Base-by-base conservation (phyloP, 2,888 invertebrate species). In the Archaeoteleia sp. region DNA sequence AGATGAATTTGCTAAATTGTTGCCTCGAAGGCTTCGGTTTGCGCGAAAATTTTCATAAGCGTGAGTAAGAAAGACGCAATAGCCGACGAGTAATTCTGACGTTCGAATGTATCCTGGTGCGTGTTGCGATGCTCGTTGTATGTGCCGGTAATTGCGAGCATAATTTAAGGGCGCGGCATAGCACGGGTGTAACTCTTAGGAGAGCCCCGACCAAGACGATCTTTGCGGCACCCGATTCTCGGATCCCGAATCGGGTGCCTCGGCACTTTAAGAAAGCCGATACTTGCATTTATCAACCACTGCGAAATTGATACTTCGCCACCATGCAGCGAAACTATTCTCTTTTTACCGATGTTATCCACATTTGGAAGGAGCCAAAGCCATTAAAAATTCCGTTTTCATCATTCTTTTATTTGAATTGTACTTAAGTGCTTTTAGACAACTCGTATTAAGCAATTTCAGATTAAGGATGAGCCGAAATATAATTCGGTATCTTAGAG, bases 141-240 rank as follows among this genome's bases (percentile, higher is more conserved):
- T 71, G 72, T 51, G 72, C 74, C 65, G 74, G 78, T 81, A 82
- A 82, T 81, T 79, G 80, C 74, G 75, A 72, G 79, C 72, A 79
- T 81, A 81, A 82, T 81, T 82, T 79, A 81, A 81, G 79, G 67
- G 67, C 71, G 78, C 79, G 76, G 73, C 75, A 67, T 73, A 67
- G 72, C 74, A 70, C 74, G 73, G 68, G 75, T 75, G 76, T 73
- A 73, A 75, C 73, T 73, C 73, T 68, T 49, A 49, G 42, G 39
- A 25, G 15, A 37, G 15, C 15, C 53, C 45, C 60, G 54, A 35
- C 54, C 54, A 55, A 49, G 58, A 23, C 55, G 58, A 66, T 48
- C 72, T 49, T 60, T 49, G 48, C 69, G 53, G 62, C 49, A 55
- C 42, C 48, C 29, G 49, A 35, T 54, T 29, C 29, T 7, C n/a